These are phyloP conservation scores for Chrysopilus asiliformis DNA, from an alignment of 2,888 invertebrate species.

Conservation along the genomic window DNA sequence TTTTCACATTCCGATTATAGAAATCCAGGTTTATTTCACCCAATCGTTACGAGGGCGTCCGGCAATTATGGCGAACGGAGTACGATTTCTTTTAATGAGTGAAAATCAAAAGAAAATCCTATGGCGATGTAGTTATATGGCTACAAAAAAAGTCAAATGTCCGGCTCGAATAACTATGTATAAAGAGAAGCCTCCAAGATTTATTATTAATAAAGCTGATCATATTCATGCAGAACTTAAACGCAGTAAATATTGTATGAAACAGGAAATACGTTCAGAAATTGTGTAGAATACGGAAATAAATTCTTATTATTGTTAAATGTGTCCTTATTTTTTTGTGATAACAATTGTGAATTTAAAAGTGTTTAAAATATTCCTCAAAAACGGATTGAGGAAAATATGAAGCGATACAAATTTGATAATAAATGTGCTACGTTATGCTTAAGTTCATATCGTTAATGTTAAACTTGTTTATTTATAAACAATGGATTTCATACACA, in stretches of 20 bases:
- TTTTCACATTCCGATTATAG: too few species aligned
- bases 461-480: too few species aligned
- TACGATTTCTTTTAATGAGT: conserved; percentile 36
- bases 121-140: conserved; percentile 37
- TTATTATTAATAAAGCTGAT: conserved; percentile 33
- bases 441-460: too few species aligned
- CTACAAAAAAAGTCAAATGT: conserved; percentile 35
- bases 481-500: background rate
- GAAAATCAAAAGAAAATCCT: conserved; percentile 35
- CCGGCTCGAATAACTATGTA: conserved; percentile 35
- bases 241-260: conserved; percentile 32
- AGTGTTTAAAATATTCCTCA: too few species aligned
- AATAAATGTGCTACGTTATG: too few species aligned
- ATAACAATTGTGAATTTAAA: background rate
- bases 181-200: conserved; percentile 34
- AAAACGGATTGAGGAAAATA: too few species aligned
- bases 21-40: conserved; percentile 32
- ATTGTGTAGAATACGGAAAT: background rate
- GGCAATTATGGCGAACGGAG: conserved; percentile 35
- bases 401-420: too few species aligned
- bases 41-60: conserved; percentile 34
- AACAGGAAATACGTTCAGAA: conserved; percentile 17
- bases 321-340: background rate
- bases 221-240: conserved; percentile 35
- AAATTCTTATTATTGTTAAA: background rate